These are phyloP conservation scores for Apteryx owenii DNA, from an alignment of 2,113 vertebrate species.

Conservation along the genomic window DNA sequence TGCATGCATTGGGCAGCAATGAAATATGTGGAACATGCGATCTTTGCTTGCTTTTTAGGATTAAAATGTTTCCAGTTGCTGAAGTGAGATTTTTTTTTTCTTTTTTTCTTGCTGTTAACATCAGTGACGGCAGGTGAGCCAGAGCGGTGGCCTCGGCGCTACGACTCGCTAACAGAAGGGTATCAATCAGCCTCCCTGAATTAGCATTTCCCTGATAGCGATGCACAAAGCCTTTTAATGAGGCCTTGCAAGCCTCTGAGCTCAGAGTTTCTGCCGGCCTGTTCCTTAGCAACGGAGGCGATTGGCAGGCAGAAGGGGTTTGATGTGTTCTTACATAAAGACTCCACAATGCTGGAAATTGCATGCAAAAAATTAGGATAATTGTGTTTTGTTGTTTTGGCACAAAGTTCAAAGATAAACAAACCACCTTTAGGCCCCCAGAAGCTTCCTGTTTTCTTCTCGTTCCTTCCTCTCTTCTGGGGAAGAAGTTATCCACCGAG, in stretches of 20 bases:
- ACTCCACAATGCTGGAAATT: constrained; percentile 65
- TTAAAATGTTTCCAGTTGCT: constrained; percentile 36
- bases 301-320: constrained; percentile 74
- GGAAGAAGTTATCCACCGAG: background rate
- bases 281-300: constrained; percentile 80
- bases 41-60: background rate
- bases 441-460: constrained; percentile 24
- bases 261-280: constrained; percentile 45
- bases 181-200: constrained; percentile 72
- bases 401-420: constrained; percentile 73
- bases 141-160: constrained; percentile 43
- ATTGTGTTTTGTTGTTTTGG: constrained; percentile 73
- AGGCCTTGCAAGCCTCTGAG: constrained; percentile 71
- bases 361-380: constrained; percentile 61
- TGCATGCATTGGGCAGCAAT: background rate
- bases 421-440: constrained; percentile 49
- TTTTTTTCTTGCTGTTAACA: background rate
- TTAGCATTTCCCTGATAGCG: constrained; percentile 77
- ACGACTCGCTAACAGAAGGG: constrained; percentile 57
- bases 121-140: constrained; percentile 42
- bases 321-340: constrained; percentile 71
- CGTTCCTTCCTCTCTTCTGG: background rate
- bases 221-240: constrained; percentile 77
- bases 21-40: background rate
- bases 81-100: constrained; percentile 67